A percentile compares a stretch with the other conserved stretches of the same genome.
phyloP scores from a whole-genome alignment of 2,888 invertebrate genomes.

The Lampropteryx suffumata region DNA sequence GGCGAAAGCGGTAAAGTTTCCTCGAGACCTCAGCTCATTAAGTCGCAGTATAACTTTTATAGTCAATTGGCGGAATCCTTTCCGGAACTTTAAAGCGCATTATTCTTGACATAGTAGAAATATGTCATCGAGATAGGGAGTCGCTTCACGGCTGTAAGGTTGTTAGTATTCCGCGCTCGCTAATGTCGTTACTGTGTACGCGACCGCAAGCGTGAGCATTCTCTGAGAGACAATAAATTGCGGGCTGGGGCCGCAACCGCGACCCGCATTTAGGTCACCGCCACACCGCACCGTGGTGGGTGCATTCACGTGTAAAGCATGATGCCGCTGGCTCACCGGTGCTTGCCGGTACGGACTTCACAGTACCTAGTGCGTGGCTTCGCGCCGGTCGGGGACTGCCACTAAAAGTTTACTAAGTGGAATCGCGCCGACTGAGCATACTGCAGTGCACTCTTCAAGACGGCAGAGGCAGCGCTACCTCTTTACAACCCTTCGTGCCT shows the following conservation, averaged over 20 bases:
- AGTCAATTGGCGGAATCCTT: constrained; percentile 33
- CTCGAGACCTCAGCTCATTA: constrained; percentile 34
- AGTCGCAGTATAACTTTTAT: constrained; percentile 35
- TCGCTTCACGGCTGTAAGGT: constrained; percentile 18
- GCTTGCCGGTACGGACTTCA: neutral
- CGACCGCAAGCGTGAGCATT: constrained; percentile 51
- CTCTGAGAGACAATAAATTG: constrained; percentile 68
- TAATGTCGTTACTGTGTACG: constrained; percentile 38
- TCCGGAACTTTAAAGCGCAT: constrained; percentile 26
- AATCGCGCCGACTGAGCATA: neutral
- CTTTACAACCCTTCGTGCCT: constrained; percentile 40
- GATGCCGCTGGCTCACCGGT: constrained; percentile 3
- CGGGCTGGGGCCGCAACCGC: constrained; percentile 53
- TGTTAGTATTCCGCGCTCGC: constrained; percentile 34
- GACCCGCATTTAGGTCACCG: constrained; percentile 61
- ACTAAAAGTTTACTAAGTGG: neutral
- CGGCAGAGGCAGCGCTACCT: constrained; percentile 17
- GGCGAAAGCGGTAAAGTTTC: constrained; percentile 49
- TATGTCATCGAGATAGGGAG: constrained; percentile 26
- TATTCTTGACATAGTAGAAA: constrained; percentile 29
- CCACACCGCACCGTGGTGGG: constrained; percentile 32
- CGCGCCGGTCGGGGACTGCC: neutral
- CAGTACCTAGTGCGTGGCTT: neutral
- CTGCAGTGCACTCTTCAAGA: constrained; percentile 27
- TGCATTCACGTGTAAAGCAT: constrained; percentile 27